These are phyloP conservation scores for Amphiduros pacificus DNA, from an alignment of 2,888 invertebrate genomes.

Conservation along the genomic window DNA sequence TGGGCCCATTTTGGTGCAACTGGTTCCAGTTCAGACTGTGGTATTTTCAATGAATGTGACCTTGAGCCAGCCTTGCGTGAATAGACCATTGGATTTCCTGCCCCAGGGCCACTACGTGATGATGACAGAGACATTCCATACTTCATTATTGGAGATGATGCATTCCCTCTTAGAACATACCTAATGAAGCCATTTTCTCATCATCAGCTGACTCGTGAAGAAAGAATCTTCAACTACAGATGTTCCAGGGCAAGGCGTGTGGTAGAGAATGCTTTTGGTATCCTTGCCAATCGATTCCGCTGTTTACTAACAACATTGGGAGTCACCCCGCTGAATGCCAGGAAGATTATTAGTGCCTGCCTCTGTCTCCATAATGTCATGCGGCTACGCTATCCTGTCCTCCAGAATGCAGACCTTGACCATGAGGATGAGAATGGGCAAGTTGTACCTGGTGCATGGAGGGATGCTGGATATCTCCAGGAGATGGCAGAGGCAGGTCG, in stretches of 20 bases:
- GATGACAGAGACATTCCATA: conserved; percentile 19
- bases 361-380: background rate
- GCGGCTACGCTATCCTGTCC: background rate
- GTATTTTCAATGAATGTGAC: background rate
- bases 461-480: background rate
- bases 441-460: background rate
- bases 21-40: background rate
- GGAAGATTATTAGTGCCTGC: background rate
- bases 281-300: conserved; percentile 7
- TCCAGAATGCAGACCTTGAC: background rate
- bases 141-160: conserved; percentile 21
- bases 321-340: background rate
- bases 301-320: background rate
- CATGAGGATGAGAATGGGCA: background rate
- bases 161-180: conserved; percentile 3
- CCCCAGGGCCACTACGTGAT: background rate
- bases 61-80: background rate
- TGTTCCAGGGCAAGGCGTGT: conserved; percentile 1
- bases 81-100: background rate
- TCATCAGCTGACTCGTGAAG: background rate
- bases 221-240: conserved; percentile 13
- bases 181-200: conserved; percentile 10
- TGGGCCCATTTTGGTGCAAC: background rate
- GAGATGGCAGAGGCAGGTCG: background rate
- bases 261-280: conserved; percentile 14